These are phyloP conservation scores for Ips nitidus DNA, from an alignment of 1,140 invertebrate genomes.

Conservation along the genomic window DNA sequence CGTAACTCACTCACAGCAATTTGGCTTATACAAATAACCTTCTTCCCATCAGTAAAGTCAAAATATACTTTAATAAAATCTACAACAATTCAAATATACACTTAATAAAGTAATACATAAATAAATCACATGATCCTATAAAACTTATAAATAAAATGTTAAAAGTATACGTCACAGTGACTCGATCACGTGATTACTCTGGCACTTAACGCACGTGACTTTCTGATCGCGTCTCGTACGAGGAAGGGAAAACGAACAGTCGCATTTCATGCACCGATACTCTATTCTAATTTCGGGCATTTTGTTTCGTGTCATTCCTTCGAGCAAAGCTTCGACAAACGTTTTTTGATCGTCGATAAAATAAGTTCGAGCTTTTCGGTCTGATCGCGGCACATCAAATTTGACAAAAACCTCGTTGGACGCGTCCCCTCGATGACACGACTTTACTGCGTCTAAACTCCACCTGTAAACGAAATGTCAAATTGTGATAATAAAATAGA, in stretches of 20 bases:
- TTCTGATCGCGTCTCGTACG: constrained; percentile 48
- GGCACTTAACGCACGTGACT: constrained; percentile 60
- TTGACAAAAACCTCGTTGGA: constrained; percentile 59
- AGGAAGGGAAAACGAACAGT: constrained; percentile 56
- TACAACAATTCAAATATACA: no score
- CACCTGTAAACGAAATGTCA: constrained; percentile 48
- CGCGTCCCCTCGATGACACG: constrained; percentile 53
- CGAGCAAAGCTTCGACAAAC: constrained; percentile 45
- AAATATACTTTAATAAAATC: no score
- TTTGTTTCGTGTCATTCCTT: constrained; percentile 52
- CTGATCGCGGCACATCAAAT: constrained; percentile 62
- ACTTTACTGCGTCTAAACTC: constrained; percentile 59
- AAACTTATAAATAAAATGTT: no score
- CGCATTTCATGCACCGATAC: constrained; percentile 66
- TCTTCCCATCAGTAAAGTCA: no score
- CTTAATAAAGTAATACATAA: no score
- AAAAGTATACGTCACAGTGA: neutral
- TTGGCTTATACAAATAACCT: no score
- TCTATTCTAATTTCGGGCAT: constrained; percentile 56
- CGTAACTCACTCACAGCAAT: no score
- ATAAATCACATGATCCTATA: no score
- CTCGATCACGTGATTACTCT: constrained; percentile 60
- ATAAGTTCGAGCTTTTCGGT: constrained; percentile 60
- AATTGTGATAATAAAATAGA: neutral
- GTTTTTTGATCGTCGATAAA: constrained; percentile 59